Base-by-base conservation (phyloP, 1,140 invertebrate genomes). In the Dufourea novaeangliae region DNA sequence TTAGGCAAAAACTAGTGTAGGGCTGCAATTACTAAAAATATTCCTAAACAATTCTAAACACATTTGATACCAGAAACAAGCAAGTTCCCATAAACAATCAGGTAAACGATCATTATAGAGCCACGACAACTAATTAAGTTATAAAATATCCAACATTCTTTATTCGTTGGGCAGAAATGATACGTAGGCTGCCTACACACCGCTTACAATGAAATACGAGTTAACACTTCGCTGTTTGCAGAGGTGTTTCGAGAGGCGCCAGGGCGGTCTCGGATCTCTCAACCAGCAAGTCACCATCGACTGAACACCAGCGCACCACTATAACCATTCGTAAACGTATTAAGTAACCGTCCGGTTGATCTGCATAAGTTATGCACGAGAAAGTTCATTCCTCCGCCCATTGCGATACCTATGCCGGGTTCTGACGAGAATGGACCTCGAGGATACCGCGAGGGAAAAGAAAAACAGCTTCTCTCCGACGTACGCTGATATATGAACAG, bases 361-460 rank as follows among this genome's bases (percentile, higher is more conserved):
- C 87, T 88, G 84, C 85, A 89, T 90, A 86, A 86, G 72, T 89
- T 89, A 87, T 88, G 84, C 73, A 41, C 83, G 83, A 86, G 89
- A 88, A 86, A 87, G 83, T 88, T 83, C 80, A 79, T 87, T 86
- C 80, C 50, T 57, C 64, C 84, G 82, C 86, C 86, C 61, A 85
- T 84, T 78, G 70, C 20, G 50, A 46, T 50, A 71, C 34, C 12
- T n/a, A 50, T 50, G 6, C 46, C 46, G 20, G 46, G 46, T 17
- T n/a, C 46, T n/a, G 46, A 50, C 46, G 46, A 50, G 46, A 50
- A 50, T 50, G 46, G 20, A 50, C 46, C 46, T 0, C 17, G n/a
- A 8, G 20, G 46, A n/a, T 50, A 7, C 6, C 6, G 8, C 3
- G 46, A 50, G 20, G 5, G 5, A n/a, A 50, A n/a, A 50, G 46